These are phyloP conservation scores for Strix occidentalis DNA, from an alignment of 2,797 vertebrate genomes.

Conservation along the genomic window DNA sequence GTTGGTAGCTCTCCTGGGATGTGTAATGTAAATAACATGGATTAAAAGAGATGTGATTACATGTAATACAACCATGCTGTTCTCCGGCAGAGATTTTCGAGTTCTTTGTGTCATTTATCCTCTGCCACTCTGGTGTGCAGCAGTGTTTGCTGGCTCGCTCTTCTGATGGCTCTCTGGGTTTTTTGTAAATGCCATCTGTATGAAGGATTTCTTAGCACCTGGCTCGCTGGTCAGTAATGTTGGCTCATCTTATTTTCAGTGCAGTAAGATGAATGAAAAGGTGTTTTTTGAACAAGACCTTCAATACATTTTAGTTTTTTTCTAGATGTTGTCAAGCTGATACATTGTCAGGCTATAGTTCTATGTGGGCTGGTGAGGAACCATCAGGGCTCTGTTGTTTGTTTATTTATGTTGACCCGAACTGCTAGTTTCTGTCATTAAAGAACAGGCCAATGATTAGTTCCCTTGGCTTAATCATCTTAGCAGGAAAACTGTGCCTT, in stretches of 20 bases:
- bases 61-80: background rate
- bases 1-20: background rate
- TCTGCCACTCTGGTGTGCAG: background rate
- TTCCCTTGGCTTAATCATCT: background rate
- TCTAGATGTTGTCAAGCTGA: background rate
- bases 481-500: background rate
- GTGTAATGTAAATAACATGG: background rate
- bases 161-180: background rate
- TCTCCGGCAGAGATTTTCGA: background rate
- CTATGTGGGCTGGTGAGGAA: background rate
- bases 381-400: background rate
- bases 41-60: background rate
- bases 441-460: background rate
- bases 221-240: background rate
- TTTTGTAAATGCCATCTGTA: background rate
- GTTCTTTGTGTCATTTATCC: background rate
- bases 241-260: background rate
- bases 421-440: background rate
- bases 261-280: background rate
- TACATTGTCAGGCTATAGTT: background rate
- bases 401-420: background rate
- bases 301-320: background rate
- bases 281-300: background rate
- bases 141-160: background rate
- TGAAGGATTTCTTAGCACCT: background rate